phyloP scores from a whole-genome alignment of 2,797 vertebrate species.

The Falco berigora region DNA sequence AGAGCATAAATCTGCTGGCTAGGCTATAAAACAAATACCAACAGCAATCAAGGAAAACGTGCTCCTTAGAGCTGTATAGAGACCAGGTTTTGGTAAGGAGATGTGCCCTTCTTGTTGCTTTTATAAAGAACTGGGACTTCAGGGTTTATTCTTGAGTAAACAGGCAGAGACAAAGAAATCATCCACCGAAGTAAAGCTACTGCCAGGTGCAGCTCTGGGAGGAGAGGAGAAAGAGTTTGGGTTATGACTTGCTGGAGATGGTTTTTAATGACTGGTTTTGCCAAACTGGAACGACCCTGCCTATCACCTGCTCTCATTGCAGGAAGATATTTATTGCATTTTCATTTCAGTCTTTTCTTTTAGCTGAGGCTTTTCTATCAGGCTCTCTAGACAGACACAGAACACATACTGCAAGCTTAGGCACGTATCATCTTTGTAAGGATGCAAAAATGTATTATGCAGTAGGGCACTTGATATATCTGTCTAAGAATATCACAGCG shows the following conservation, averaged over 20 bases:
- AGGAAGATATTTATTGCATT: background rate
- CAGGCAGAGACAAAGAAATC: background rate
- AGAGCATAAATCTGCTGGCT: background rate
- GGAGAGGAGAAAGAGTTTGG: background rate
- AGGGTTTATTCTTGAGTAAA: background rate
- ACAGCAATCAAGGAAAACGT: background rate
- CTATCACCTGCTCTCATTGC: background rate
- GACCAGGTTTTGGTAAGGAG: rapidly evolving
- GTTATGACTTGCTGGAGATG: background rate
- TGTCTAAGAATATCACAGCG: background rate
- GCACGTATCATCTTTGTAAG: background rate
- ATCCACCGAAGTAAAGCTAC: background rate
- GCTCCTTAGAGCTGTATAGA: too few relatives aligned
- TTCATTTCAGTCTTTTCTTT: background rate
- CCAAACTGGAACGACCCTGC: background rate
- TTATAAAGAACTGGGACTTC: background rate
- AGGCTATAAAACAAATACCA: background rate
- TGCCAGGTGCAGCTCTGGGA: background rate
- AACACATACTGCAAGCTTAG: background rate
- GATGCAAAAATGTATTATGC: background rate
- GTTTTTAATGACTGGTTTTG: background rate
- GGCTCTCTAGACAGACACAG: background rate
- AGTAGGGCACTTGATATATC: background rate
- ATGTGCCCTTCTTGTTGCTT: rapidly evolving
- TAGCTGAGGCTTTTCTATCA: background rate